Conservation (phyloP, 1,140 invertebrate genomes). For the Galleria mellonella region DNA sequence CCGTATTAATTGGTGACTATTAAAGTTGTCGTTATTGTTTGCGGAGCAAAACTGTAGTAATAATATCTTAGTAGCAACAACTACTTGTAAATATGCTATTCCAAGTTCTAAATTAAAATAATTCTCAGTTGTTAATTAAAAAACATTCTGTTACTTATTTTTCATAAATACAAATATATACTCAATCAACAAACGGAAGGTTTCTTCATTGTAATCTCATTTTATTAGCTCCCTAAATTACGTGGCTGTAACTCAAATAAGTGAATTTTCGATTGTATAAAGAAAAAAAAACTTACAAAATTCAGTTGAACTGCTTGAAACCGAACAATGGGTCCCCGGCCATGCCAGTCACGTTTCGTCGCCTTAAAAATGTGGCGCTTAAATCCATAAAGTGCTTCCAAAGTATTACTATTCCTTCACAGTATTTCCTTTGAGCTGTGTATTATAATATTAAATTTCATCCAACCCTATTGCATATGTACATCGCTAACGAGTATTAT, state of each 20-base stretch:
- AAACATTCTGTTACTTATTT: no score
- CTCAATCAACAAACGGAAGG: constrained; percentile 38
- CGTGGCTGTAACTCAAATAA: constrained; percentile 60
- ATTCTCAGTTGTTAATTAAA: no score
- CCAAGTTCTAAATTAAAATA: no score
- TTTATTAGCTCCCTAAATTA: constrained; percentile 51
- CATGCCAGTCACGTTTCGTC: constrained; percentile 64
- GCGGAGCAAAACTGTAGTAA: no score
- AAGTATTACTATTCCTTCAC: constrained; percentile 64
- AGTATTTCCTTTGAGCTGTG: constrained; percentile 56
- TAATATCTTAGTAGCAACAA: no score
- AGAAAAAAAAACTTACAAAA: constrained; percentile 52
- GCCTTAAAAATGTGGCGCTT: constrained; percentile 70
- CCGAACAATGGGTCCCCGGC: constrained; percentile 53
- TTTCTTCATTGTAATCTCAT: constrained; percentile 35
- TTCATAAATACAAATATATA: no score
- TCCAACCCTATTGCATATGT: background rate
- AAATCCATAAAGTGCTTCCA: constrained; percentile 65
- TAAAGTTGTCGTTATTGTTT: no score
- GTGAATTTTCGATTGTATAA: constrained; percentile 58
- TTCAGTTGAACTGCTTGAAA: constrained; percentile 53
- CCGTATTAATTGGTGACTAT: no score
- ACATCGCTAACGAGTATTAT: no score
- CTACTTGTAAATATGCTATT: no score
- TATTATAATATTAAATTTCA: constrained; percentile 61